Conservation (phyloP, 2,113 vertebrate species). For the Ammodytes dubius region DNA sequence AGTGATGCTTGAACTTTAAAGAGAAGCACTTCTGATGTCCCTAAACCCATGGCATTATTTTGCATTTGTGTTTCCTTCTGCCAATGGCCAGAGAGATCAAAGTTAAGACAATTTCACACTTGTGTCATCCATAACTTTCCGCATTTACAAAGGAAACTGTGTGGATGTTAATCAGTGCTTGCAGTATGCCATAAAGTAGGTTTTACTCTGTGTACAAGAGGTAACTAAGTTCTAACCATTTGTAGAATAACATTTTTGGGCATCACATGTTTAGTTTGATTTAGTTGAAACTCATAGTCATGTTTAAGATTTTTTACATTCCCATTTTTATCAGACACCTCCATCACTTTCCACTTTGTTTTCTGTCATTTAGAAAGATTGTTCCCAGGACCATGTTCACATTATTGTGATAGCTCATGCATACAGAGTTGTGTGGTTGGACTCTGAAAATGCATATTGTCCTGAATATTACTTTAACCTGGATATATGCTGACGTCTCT, state of each 20-base stretch:
- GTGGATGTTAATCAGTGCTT: not conserved
- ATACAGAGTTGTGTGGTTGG: slow-evolving; percentile 5
- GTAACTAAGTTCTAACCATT: not conserved
- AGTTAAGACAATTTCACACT: not conserved
- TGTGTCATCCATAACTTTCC: not conserved
- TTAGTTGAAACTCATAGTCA: not conserved
- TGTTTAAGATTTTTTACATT: slow-evolving; percentile 22
- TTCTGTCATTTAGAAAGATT: not conserved
- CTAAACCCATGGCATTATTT: not conserved
- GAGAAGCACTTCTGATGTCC: slow-evolving; percentile 9
- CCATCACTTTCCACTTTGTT: not conserved
- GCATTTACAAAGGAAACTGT: slow-evolving; percentile 3
- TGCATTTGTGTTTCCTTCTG: not conserved
- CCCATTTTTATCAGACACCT: not conserved
- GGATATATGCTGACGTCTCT: slow-evolving; percentile 20
- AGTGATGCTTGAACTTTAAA: not conserved
- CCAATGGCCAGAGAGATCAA: slow-evolving; percentile 8
- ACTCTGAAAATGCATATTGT: slow-evolving; percentile 21
- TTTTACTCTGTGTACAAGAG: slow-evolving; percentile 3
- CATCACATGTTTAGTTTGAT: slow-evolving; percentile 12
- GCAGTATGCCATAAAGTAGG: slow-evolving; percentile 1
- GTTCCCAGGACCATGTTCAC: not conserved
- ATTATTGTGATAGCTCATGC: not conserved
- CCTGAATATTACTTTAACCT: slow-evolving; percentile 25
- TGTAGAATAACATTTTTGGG: not conserved